Evolutionary conservation across 1,140 invertebrate genomes (phyloP).

Genomic region (Adelges cooleyi): DNA sequence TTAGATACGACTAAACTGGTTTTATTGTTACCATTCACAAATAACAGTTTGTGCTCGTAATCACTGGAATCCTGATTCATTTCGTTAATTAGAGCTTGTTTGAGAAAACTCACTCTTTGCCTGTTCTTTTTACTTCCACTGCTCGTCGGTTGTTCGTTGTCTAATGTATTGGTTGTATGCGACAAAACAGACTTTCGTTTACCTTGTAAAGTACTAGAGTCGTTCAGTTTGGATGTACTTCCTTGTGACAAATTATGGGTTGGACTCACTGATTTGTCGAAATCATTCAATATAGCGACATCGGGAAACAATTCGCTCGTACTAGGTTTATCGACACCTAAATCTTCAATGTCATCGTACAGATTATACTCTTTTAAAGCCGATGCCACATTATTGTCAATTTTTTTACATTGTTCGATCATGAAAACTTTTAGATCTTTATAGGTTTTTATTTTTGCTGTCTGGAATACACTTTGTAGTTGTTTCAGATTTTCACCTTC

Average conservation of each 20-base stretch:
- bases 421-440: constrained; percentile 15
- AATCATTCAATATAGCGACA: constrained; percentile 55
- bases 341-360: constrained; percentile 62
- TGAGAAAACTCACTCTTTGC: constrained; percentile 10
- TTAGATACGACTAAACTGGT: neutral
- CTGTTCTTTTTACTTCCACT: neutral
- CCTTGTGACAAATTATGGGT: constrained; percentile 11
- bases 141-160: neutral
- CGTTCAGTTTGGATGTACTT: constrained; percentile 4
- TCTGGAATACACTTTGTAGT: neutral
- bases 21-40: neutral
- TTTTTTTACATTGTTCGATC: constrained; percentile 1
- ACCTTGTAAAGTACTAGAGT: neutral
- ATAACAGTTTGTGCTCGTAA: neutral
- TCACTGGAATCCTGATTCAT: constrained; percentile 20
- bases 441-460: constrained; percentile 1
- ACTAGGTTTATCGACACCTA: constrained; percentile 62
- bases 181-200: constrained; percentile 17
- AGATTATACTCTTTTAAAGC: constrained; percentile 37
- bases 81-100: constrained; percentile 18
- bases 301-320: constrained; percentile 65
- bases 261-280: constrained; percentile 39
- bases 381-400: constrained; percentile 4
- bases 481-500: constrained; percentile 7
- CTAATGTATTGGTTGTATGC: neutral